These are phyloP conservation scores for Ammodytes dubius DNA, from an alignment of 2,113 vertebrate genomes.

Conservation along the genomic window DNA sequence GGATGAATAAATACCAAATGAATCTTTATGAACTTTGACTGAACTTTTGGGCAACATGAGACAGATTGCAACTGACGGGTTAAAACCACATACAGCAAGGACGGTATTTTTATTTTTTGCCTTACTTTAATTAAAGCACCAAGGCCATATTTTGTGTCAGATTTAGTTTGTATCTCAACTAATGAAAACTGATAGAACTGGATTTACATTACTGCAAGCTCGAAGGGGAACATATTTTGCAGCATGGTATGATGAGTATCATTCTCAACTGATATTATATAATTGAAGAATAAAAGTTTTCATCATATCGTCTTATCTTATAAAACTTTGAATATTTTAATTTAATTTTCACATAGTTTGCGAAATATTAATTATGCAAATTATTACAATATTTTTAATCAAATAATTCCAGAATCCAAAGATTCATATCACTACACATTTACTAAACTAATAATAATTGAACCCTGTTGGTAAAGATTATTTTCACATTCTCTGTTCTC, in stretches of 20 bases:
- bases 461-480: conserved; percentile 1
- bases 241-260: not conserved
- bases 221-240: not conserved
- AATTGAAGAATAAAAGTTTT: not conserved
- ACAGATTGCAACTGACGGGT: conserved; percentile 34
- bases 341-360: not conserved
- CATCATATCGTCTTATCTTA: not conserved
- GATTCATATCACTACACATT: not conserved
- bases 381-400: not conserved
- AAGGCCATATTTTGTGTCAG: not conserved
- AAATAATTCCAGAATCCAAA: not conserved
- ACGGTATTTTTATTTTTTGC: not conserved
- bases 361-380: not conserved
- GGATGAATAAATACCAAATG: conserved; percentile 32
- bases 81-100: not conserved
- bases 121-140: conserved; percentile 25
- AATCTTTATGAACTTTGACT: conserved; percentile 43
- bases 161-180: not conserved
- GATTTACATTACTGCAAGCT: not conserved
- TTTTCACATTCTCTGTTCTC: not conserved
- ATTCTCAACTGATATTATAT: not conserved
- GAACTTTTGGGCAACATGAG: conserved; percentile 27
- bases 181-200: not conserved
- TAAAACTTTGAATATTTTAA: not conserved
- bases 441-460: conserved; percentile 7